These are phyloP conservation scores for Entomobrya proxima DNA, from an alignment of 2,888 invertebrate genomes.

Conservation along the genomic window DNA sequence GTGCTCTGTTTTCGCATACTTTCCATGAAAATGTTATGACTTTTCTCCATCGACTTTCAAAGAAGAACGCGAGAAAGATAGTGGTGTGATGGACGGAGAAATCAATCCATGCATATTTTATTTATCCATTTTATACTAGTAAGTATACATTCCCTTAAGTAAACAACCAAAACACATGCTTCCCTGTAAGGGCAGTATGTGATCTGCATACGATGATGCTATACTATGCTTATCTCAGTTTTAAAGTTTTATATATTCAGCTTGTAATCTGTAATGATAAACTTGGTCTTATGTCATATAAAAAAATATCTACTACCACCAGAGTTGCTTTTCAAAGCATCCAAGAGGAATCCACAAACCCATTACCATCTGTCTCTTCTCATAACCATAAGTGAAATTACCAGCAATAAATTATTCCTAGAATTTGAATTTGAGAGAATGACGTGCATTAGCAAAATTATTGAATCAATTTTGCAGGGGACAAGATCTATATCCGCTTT, in stretches of 20 bases:
- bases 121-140: neutral
- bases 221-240: too few species aligned
- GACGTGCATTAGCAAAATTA: conserved; percentile 56
- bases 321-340: conserved; percentile 25
- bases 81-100: neutral
- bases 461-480: conserved; percentile 52
- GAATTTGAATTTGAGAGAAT: conserved; percentile 50
- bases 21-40: conserved; percentile 44
- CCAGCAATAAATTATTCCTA: conserved; percentile 41
- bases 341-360: conserved; percentile 6
- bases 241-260: neutral
- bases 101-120: conserved; percentile 56
- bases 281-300: neutral
- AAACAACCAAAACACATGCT: neutral
- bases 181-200: neutral
- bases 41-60: conserved; percentile 13
- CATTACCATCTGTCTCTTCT: conserved; percentile 51
- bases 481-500: conserved; percentile 13
- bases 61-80: neutral
- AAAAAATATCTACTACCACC: neutral
- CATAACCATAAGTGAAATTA: conserved; percentile 55
- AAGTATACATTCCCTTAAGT: conserved; percentile 7
- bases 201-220: neutral
- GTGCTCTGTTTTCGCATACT: neutral
- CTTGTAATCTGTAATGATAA: neutral